Conservation (phyloP, 1,140 invertebrate genomes). For the Megathymus violae region DNA sequence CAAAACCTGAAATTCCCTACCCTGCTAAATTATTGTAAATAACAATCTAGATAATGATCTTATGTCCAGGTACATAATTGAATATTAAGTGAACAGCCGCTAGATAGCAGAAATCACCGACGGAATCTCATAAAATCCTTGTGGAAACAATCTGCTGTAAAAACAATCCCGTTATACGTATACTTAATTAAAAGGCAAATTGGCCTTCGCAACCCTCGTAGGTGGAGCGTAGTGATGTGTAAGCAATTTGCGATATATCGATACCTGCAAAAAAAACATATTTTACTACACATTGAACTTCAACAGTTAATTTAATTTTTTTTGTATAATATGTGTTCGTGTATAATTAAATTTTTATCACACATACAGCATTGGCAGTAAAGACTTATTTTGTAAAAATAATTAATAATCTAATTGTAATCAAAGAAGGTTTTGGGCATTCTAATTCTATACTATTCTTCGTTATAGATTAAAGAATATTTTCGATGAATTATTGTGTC, state of each 20-base stretch:
- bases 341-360: too few relatives aligned
- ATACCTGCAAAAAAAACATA: conserved; percentile 12
- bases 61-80: conserved; percentile 4
- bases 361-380: too few relatives aligned
- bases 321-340: too few relatives aligned
- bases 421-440: too few relatives aligned
- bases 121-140: conserved; percentile 20
- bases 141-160: conserved; percentile 65
- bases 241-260: conserved; percentile 11
- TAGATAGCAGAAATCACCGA: not conserved
- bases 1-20: not conserved
- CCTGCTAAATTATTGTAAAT: not conserved
- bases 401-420: too few relatives aligned
- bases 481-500: too few relatives aligned
- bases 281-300: too few relatives aligned
- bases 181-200: conserved; percentile 77
- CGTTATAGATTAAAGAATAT: too few relatives aligned
- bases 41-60: conserved; percentile 12
- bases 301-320: too few relatives aligned
- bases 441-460: too few relatives aligned
- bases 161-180: conserved; percentile 64
- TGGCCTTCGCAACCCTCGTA: conserved; percentile 57
- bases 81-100: conserved; percentile 10
- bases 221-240: conserved; percentile 40
- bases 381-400: too few relatives aligned